Percentiles rank a stretch among this genome's conserved stretches.
These are phyloP conservation scores for Dendropsophus ebraccatus DNA, from an alignment of 2,113 vertebrate genomes.

Conservation along the genomic window DNA sequence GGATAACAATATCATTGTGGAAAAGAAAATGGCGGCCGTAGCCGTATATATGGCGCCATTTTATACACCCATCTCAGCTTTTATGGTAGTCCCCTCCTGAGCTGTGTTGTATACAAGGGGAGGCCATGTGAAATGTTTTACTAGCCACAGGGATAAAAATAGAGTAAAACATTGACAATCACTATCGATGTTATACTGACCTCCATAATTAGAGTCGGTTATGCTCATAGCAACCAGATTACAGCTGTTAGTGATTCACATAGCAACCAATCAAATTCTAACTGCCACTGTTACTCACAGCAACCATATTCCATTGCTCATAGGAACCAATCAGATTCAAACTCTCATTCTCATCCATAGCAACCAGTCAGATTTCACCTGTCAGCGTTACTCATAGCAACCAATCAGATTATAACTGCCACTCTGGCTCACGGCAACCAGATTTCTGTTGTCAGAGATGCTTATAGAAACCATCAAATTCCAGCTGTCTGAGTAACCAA, in stretches of 20 bases:
- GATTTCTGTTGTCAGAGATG: neutral
- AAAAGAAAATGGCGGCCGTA: neutral
- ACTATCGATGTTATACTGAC: too few species aligned
- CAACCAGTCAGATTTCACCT: neutral
- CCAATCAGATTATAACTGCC: neutral
- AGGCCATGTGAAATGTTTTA: neutral
- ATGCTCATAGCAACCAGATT: neutral
- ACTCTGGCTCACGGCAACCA: neutral
- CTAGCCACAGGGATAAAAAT: neutral
- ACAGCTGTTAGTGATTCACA: neutral
- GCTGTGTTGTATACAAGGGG: neutral
- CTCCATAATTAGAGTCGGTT: too few species aligned
- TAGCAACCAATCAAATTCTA: neutral
- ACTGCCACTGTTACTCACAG: neutral
- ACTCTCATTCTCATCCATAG: neutral
- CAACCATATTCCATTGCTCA: neutral
- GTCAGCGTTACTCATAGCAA: neutral
- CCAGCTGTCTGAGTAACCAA: neutral
- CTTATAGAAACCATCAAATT: neutral
- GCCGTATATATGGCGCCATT: neutral
- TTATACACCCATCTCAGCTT: neutral
- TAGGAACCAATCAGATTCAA: too few species aligned
- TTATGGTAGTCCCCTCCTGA: neutral
- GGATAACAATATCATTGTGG: neutral
- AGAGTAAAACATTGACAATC: neutral